A percentile compares a stretch with the other conserved stretches of the same genome.
These are phyloP conservation scores for Buathra laborator DNA, from an alignment of 2,888 invertebrate species.

Conservation along the genomic window DNA sequence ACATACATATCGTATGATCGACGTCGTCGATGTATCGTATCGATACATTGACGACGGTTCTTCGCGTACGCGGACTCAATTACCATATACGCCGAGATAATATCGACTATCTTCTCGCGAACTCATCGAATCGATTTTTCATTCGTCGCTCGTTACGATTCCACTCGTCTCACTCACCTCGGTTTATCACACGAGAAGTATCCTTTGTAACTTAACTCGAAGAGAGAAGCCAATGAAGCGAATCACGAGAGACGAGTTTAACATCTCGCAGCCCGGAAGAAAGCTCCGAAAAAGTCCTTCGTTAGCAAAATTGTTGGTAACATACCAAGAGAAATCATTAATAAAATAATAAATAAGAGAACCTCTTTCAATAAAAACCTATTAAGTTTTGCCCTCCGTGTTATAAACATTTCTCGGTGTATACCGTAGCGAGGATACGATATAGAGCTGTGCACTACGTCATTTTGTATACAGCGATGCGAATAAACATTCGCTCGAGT, in stretches of 20 bases:
- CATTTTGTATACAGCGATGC: slow-evolving; percentile 34
- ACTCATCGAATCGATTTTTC: slow-evolving; percentile 22
- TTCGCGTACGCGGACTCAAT: slow-evolving; percentile 55
- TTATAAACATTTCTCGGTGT: slow-evolving; percentile 14
- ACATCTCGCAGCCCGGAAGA: background rate
- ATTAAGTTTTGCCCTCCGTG: background rate
- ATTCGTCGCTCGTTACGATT: background rate
- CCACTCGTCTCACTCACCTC: slow-evolving; percentile 16
- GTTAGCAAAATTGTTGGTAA: background rate
- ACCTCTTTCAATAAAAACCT: slow-evolving; percentile 27
- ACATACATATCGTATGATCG: background rate
- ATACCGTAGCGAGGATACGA: background rate
- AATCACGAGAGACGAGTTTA: background rate
- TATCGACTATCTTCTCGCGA: background rate
- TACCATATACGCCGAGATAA: slow-evolving; percentile 22
- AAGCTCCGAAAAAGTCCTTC: slow-evolving; percentile 4
- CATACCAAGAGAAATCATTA: background rate
- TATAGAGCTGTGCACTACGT: slow-evolving; percentile 27
- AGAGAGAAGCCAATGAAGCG: background rate
- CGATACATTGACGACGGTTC: background rate
- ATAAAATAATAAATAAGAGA: slow-evolving; percentile 40
- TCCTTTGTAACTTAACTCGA: background rate
- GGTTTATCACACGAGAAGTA: slow-evolving; percentile 10
- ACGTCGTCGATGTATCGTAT: too few relatives aligned
- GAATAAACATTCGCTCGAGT: slow-evolving; percentile 33